Evolutionary conservation across 2,888 invertebrate genomes (phyloP).

Genomic region (Nemapogon koenigi): DNA sequence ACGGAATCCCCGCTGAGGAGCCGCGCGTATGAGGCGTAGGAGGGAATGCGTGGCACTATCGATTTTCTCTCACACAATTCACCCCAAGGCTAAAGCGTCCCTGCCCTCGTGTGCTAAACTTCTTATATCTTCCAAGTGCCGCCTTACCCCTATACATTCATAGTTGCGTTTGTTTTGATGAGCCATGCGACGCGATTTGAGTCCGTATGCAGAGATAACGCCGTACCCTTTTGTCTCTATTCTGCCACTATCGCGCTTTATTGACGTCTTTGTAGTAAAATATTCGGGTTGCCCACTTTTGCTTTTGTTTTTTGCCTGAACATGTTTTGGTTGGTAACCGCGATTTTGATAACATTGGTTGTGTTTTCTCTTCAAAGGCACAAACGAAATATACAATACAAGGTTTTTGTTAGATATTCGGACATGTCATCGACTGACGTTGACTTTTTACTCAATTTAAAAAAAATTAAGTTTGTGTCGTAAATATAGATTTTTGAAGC

Average conservation of each 20-base stretch:
- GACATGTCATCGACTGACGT: too few species aligned
- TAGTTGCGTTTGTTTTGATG: conserved; percentile 23
- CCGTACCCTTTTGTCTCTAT: conserved; percentile 13
- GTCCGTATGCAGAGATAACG: conserved; percentile 11
- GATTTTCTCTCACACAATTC: conserved; percentile 16
- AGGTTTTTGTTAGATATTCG: too few species aligned
- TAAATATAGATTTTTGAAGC: too few species aligned
- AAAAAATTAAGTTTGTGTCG: too few species aligned
- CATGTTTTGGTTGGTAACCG: not conserved
- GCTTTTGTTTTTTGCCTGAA: too few species aligned
- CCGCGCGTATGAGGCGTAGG: conserved; percentile 9
- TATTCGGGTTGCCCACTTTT: too few species aligned
- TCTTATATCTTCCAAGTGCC: conserved; percentile 12
- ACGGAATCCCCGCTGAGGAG: conserved; percentile 7
- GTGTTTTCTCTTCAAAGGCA: too few species aligned
- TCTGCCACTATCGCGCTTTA: conserved; percentile 23
- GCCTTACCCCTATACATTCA: conserved; percentile 14
- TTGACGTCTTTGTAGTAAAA: conserved; percentile 21
- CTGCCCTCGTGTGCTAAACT: conserved; percentile 12
- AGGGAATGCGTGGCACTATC: conserved; percentile 12
- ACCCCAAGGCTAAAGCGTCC: conserved; percentile 13
- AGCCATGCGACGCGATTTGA: conserved; percentile 9
- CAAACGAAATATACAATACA: too few species aligned
- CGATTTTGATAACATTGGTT: conserved; percentile 1
- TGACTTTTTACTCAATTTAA: too few species aligned